Evolutionary conservation across 2,113 vertebrate genomes (phyloP).

Genomic region (Shinisaurus crocodilurus): DNA sequence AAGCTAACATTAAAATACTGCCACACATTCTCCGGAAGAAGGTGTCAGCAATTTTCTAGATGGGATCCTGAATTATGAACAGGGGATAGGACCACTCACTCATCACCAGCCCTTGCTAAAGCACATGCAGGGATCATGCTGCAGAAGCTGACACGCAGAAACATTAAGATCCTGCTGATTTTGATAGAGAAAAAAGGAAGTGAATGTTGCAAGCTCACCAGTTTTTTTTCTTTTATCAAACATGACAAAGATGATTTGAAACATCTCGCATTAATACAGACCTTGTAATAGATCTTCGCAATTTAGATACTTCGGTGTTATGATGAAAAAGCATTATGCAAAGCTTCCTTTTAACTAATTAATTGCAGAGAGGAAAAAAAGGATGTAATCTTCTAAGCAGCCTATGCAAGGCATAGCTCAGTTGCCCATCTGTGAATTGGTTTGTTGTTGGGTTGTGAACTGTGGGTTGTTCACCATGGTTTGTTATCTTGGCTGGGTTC

Average conservation of each 20-base stretch:
- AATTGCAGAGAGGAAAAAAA: background rate
- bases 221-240: slow-evolving; percentile 14
- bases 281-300: background rate
- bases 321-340: background rate
- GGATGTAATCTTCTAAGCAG: background rate
- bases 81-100: background rate
- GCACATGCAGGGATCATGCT: background rate
- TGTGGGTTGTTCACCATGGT: too few relatives aligned
- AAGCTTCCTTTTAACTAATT: background rate
- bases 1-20: background rate
- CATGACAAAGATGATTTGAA: background rate
- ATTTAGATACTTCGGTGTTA: background rate
- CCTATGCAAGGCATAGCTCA: background rate
- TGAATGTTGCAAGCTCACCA: background rate
- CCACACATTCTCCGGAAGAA: background rate
- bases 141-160: background rate
- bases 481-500: too few relatives aligned
- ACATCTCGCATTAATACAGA: background rate
- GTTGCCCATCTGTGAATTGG: background rate
- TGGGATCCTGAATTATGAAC: background rate
- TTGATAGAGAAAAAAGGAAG: background rate
- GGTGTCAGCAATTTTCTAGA: background rate
- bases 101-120: background rate
- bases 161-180: background rate
- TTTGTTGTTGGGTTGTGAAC: too few relatives aligned